Conservation (phyloP, 2,888 invertebrate genomes). For the Drosophila histrio region DNA sequence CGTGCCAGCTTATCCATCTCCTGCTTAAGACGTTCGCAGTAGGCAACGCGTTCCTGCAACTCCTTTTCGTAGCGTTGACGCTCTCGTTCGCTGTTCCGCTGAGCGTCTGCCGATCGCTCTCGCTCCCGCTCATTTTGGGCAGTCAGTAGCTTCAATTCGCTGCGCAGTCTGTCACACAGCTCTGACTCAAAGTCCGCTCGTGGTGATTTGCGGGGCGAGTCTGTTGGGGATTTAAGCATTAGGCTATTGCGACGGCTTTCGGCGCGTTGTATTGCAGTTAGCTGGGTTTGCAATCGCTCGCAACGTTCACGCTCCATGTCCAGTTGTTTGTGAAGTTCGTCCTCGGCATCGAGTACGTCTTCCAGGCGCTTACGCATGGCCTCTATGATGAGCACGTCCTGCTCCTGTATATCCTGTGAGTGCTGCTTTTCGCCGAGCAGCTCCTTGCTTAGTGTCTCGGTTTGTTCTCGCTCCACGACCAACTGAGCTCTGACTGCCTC, state of each 20-base stretch:
- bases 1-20: conserved; percentile 83
- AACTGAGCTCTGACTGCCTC: conserved; percentile 79
- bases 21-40: conserved; percentile 83
- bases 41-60: conserved; percentile 83
- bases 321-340: conserved; percentile 87
- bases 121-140: conserved; percentile 86
- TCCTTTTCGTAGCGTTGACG: conserved; percentile 84
- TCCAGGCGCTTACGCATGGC: conserved; percentile 88
- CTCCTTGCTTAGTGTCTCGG: conserved; percentile 86
- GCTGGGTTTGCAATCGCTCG: conserved; percentile 84
- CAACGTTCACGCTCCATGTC: conserved; percentile 85
- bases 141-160: conserved; percentile 85
- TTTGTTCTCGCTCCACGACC: conserved; percentile 80
- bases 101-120: conserved; percentile 84
- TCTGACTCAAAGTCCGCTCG: conserved; percentile 85
- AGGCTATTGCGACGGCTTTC: conserved; percentile 82
- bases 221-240: conserved; percentile 81
- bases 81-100: conserved; percentile 84
- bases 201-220: conserved; percentile 82
- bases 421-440: conserved; percentile 87
- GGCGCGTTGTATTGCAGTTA: conserved; percentile 82
- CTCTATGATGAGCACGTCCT: conserved; percentile 88
- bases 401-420: conserved; percentile 86
- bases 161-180: conserved; percentile 84
- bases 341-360: conserved; percentile 87